Evolutionary conservation across 2,113 vertebrate genomes (phyloP).

Genomic region (Chrysochloris asiatica): DNA sequence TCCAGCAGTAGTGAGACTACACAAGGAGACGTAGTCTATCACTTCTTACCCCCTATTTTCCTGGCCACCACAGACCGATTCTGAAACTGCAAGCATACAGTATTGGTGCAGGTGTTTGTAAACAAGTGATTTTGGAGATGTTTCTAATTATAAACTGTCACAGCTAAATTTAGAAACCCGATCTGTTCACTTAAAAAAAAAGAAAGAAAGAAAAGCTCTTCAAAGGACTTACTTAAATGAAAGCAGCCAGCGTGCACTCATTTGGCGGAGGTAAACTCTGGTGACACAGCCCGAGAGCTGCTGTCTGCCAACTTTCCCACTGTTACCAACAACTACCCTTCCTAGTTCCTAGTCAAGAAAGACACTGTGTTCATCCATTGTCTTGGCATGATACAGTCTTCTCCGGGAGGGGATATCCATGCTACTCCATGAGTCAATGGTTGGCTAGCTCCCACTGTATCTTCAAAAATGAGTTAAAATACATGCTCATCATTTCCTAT

Average conservation of each 20-base stretch:
- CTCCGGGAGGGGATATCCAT: not conserved
- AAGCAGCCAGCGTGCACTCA: slow-evolving; percentile 62
- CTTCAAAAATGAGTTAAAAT: slow-evolving; percentile 63
- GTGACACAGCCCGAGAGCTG: not conserved
- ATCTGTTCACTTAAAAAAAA: too few species aligned
- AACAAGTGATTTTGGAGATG: slow-evolving; percentile 84
- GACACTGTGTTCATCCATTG: slow-evolving; percentile 32
- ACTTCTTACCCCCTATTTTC: fast-evolving
- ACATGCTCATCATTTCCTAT: slow-evolving; percentile 52
- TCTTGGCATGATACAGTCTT: slow-evolving; percentile 2
- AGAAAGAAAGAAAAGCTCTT: slow-evolving; percentile 58
- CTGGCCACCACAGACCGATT: not conserved
- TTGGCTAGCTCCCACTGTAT: not conserved
- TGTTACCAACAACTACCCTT: not conserved
- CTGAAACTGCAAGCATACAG: slow-evolving; percentile 75
- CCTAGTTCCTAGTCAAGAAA: not conserved
- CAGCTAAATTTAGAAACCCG: slow-evolving; percentile 83
- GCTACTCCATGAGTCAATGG: too few species aligned
- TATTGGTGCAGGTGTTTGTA: slow-evolving; percentile 82
- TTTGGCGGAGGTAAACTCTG: slow-evolving; percentile 36
- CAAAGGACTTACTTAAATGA: slow-evolving; percentile 74
- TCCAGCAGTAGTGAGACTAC: slow-evolving; percentile 45
- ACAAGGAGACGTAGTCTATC: slow-evolving; percentile 63
- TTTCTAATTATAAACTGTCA: slow-evolving; percentile 84
- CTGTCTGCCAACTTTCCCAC: slow-evolving; percentile 31